Conservation (phyloP, 1,140 invertebrate species). For the Euwallacea similis region DNA sequence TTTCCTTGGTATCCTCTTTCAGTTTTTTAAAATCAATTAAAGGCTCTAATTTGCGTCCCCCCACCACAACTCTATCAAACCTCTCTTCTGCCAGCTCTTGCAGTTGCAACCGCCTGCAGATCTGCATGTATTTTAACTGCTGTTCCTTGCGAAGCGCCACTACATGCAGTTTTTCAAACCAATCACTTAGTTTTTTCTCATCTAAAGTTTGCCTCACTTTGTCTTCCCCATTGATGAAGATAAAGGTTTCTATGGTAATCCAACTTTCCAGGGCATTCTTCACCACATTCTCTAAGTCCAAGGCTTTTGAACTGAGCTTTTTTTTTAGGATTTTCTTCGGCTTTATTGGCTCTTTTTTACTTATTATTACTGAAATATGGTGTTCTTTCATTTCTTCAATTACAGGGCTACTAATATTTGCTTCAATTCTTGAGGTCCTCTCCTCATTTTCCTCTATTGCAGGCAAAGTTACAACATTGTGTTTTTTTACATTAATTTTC, state of each 20-base stretch:
- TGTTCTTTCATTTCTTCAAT: background rate
- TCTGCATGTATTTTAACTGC: slow-evolving; percentile 56
- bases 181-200: slow-evolving; percentile 60
- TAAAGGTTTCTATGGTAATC: slow-evolving; percentile 62
- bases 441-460: slow-evolving; percentile 43
- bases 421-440: slow-evolving; percentile 13
- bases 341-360: slow-evolving; percentile 14
- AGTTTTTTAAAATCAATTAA: slow-evolving; percentile 61
- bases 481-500: slow-evolving; percentile 22
- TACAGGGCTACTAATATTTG: no score
- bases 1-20: slow-evolving; percentile 60
- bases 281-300: slow-evolving; percentile 47
- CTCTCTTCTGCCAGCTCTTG: slow-evolving; percentile 59
- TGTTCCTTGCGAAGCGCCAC: slow-evolving; percentile 42
- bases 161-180: slow-evolving; percentile 56
- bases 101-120: slow-evolving; percentile 60
- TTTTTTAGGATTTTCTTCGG: slow-evolving; percentile 15
- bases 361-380: no score
- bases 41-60: slow-evolving; percentile 55
- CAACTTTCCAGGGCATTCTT: slow-evolving; percentile 61
- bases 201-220: slow-evolving; percentile 60
- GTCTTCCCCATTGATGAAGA: slow-evolving; percentile 61
- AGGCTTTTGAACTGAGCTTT: slow-evolving; percentile 37
- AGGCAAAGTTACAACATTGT: slow-evolving; percentile 31
- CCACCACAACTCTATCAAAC: slow-evolving; percentile 53